phyloP scores from a whole-genome alignment of 1,140 invertebrate genomes.

The Lasioglossum baleicum region DNA sequence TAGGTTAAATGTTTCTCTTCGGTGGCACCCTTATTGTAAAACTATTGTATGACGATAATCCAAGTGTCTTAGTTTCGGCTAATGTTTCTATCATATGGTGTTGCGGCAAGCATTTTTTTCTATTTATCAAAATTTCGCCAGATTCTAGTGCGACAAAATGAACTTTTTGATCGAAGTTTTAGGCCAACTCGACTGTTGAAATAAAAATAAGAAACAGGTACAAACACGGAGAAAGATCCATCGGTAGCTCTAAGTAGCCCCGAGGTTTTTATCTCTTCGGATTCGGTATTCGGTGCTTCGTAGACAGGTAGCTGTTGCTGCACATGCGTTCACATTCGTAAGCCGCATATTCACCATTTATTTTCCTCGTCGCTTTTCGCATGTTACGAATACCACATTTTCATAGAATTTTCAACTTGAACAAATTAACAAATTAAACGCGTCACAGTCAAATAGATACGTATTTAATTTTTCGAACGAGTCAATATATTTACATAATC shows the following conservation, averaged over 20 bases:
- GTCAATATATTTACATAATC: too few relatives aligned
- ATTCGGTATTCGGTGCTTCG: conserved; percentile 43
- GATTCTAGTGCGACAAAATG: conserved; percentile 35
- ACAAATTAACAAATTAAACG: too few relatives aligned
- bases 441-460: too few relatives aligned
- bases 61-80: conserved; percentile 23
- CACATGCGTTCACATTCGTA: conserved; percentile 50
- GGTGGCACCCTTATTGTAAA: conserved; percentile 45
- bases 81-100: conserved; percentile 60
- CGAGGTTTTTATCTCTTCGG: conserved; percentile 49
- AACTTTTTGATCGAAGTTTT: conserved; percentile 34
- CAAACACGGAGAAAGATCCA: conserved; percentile 63
- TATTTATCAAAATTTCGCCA: conserved; percentile 28
- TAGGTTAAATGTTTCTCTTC: conserved; percentile 51
- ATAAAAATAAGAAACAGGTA: conserved; percentile 47
- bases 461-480: too few relatives aligned
- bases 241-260: conserved; percentile 52
- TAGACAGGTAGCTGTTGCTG: conserved; percentile 51
- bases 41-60: conserved; percentile 37
- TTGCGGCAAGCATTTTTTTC: conserved; percentile 50
- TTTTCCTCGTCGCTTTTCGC: neutral
- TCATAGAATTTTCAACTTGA: too few relatives aligned
- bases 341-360: conserved; percentile 30
- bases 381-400: too few relatives aligned
- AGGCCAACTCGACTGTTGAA: conserved; percentile 25